Conservation (phyloP, 2,888 invertebrate species). For the Sipha maydis region DNA sequence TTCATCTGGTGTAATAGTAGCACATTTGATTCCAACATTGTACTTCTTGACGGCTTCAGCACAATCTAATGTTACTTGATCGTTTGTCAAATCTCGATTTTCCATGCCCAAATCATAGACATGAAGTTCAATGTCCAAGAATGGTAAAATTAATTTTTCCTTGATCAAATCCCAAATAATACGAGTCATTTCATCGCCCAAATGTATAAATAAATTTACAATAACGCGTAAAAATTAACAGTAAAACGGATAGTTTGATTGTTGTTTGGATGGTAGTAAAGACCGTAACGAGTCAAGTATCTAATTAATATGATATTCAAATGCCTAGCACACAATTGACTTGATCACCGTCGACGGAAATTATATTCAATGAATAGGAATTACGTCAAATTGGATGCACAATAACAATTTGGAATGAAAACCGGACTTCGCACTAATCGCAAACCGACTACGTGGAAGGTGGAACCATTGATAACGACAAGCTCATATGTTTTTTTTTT, state of each 20-base stretch:
- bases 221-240: not conserved
- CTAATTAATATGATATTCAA: not conserved
- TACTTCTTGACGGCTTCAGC: conserved; percentile 96
- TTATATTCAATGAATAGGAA: not conserved
- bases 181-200: conserved; percentile 97
- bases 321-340: not conserved
- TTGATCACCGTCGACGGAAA: not conserved
- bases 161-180: conserved; percentile 99
- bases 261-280: not conserved
- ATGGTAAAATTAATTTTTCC: conserved; percentile 94
- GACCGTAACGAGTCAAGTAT: not conserved
- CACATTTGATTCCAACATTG: conserved; percentile 99
- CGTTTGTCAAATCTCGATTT: conserved; percentile 91
- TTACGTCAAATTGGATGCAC: not conserved
- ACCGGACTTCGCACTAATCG: not conserved
- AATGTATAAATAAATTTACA: conserved; percentile 65
- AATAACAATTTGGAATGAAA: not conserved
- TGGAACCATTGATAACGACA: conserved; percentile 1
- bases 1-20: conserved; percentile 98
- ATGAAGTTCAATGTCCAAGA: conserved; percentile 93
- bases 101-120: conserved; percentile 95
- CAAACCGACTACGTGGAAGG: not conserved
- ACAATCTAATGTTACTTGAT: conserved; percentile 95
- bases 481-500: not conserved
- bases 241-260: not conserved